A percentile compares a stretch with the other conserved stretches of the same genome.
These are phyloP conservation scores for Lasioglossum pauxillum DNA, from an alignment of 2,888 invertebrate species.

Conservation along the genomic window DNA sequence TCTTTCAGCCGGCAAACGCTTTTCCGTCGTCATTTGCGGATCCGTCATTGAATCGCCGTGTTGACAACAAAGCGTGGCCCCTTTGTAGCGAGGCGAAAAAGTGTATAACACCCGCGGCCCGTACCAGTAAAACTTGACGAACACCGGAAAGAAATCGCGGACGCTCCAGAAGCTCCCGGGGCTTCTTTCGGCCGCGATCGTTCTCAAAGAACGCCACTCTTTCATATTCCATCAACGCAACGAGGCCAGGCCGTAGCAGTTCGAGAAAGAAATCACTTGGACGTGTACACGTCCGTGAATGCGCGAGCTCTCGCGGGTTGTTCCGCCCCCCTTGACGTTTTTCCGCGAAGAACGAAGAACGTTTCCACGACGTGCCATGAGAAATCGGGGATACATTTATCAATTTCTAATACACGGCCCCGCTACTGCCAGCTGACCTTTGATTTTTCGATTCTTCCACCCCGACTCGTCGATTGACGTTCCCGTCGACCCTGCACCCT, in stretches of 20 bases:
- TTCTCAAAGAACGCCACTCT: constrained; percentile 37
- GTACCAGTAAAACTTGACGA: not conserved
- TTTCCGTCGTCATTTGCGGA: constrained; percentile 5
- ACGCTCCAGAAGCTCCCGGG: constrained; percentile 4
- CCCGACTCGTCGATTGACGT: not conserved
- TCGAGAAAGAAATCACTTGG: constrained; percentile 37
- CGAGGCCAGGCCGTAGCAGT: constrained; percentile 15
- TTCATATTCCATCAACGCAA: constrained; percentile 41
- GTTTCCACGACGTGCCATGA: constrained; percentile 10
- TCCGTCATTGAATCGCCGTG: constrained; percentile 14
- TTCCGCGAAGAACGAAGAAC: not conserved
- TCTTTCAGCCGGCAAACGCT: not conserved
- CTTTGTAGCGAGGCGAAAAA: constrained; percentile 23
- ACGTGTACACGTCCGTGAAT: constrained; percentile 29
- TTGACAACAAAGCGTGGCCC: constrained; percentile 19
- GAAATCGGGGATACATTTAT: constrained; percentile 30
- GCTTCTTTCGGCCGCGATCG: constrained; percentile 35
- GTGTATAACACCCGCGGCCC: constrained; percentile 8
- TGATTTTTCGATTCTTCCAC: constrained; percentile 1
- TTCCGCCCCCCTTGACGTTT: not conserved
- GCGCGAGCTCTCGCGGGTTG: constrained; percentile 9
- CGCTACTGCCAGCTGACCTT: not conserved
- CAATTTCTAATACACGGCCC: constrained; percentile 28
- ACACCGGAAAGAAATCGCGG: constrained; percentile 23
- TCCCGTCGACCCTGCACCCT: not conserved